Conservation (phyloP, 2,113 vertebrate species). For the Poecile atricapillus region DNA sequence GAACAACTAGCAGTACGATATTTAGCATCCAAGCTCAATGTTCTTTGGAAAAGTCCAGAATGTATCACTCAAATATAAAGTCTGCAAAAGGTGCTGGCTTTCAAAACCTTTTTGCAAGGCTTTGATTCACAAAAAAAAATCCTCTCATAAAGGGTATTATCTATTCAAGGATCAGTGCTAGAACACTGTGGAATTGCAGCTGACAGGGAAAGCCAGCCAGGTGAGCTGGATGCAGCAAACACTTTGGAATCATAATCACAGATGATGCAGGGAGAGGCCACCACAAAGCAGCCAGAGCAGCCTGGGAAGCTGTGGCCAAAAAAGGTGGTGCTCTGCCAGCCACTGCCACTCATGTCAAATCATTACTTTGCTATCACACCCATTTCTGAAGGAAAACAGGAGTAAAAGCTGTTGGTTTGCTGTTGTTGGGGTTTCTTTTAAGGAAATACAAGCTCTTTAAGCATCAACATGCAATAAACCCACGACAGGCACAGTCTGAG, state of each 20-base stretch:
- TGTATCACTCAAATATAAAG: not conserved
- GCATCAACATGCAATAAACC: not conserved
- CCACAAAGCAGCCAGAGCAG: not conserved
- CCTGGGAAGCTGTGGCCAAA: not conserved
- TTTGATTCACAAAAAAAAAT: not conserved
- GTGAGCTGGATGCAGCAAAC: not conserved
- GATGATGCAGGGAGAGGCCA: not conserved
- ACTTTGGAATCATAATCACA: not conserved
- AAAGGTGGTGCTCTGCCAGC: not conserved
- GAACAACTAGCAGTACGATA: not conserved
- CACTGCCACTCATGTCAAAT: not conserved
- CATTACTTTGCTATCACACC: not conserved
- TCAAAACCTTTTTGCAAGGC: not conserved
- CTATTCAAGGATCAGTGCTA: not conserved
- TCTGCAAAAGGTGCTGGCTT: not conserved
- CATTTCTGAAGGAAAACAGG: not conserved
- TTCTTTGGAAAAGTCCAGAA: not conserved
- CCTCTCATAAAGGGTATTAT: not conserved
- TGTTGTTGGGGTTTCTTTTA: not conserved
- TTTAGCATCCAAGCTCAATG: not conserved
- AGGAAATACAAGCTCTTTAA: not conserved
- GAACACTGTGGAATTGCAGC: not conserved
- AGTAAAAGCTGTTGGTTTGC: not conserved
- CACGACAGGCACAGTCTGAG: not conserved
- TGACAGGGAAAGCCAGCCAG: not conserved